Conservation (phyloP, 2,797 vertebrate species). For the Notoglanidium macrostoma region DNA sequence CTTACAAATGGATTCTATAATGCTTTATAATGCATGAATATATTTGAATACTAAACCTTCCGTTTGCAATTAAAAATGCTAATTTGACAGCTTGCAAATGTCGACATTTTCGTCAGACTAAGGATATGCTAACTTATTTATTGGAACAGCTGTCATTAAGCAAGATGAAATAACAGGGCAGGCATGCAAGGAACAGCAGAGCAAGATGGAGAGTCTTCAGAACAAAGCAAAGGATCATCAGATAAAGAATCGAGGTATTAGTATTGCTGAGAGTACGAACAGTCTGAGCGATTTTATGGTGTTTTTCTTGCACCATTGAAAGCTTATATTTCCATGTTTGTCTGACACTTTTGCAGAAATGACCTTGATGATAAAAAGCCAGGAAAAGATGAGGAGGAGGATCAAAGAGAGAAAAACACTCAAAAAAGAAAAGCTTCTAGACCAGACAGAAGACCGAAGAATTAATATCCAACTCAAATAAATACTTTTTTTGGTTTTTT, state of each 20-base stretch:
- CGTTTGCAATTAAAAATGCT: background rate
- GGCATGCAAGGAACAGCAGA: conserved; percentile 64
- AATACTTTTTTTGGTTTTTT: conserved; percentile 21
- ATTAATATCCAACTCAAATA: conserved; percentile 52
- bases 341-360: conserved; percentile 68
- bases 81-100: background rate
- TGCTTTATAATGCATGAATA: background rate
- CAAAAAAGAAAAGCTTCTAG: conserved; percentile 39
- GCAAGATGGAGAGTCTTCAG: conserved; percentile 67
- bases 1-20: background rate
- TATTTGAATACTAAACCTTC: no score
- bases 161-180: conserved; percentile 58
- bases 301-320: background rate
- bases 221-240: conserved; percentile 67
- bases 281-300: background rate
- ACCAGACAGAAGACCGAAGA: conserved; percentile 22
- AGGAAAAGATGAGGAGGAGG: conserved; percentile 67
- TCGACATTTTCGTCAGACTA: background rate
- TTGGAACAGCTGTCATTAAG: conserved; percentile 61
- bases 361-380: conserved; percentile 65
- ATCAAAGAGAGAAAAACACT: conserved; percentile 61
- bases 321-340: background rate
- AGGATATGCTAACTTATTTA: conserved; percentile 36
- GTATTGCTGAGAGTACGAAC: background rate
- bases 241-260: conserved; percentile 68